Evolutionary conservation across 2,113 vertebrate species (phyloP).

Genomic region (Engystomops pustulosus): DNA sequence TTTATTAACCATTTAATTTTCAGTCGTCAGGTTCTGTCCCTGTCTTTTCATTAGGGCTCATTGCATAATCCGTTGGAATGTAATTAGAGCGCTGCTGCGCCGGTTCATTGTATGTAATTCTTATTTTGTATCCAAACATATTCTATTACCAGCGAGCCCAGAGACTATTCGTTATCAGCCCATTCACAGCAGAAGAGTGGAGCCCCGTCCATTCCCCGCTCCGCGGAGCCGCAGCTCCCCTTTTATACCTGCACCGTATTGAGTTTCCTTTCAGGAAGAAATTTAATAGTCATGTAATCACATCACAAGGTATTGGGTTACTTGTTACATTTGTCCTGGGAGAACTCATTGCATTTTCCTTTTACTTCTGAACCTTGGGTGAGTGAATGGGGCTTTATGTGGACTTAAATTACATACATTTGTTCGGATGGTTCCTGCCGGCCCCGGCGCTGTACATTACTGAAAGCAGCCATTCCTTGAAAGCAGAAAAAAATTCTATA

Average conservation of each 20-base stretch:
- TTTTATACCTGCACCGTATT: slow-evolving; percentile 32
- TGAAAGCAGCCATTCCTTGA: neutral
- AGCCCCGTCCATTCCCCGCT: slow-evolving; percentile 60
- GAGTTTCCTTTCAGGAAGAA: slow-evolving; percentile 50
- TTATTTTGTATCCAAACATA: slow-evolving; percentile 63
- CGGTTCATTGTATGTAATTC: slow-evolving; percentile 54
- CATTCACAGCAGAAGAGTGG: slow-evolving; percentile 63
- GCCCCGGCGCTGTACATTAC: neutral
- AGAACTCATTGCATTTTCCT: slow-evolving; percentile 23
- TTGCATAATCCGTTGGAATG: neutral
- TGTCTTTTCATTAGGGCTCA: slow-evolving; percentile 6
- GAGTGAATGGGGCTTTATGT: slow-evolving; percentile 23
- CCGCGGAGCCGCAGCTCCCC: slow-evolving; percentile 52
- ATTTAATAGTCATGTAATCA: slow-evolving; percentile 33
- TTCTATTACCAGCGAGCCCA: slow-evolving; percentile 65
- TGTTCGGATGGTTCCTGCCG: neutral
- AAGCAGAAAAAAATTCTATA: neutral
- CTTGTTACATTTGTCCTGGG: slow-evolving; percentile 37
- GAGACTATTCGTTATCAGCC: slow-evolving; percentile 59
- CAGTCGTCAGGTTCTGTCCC: neutral
- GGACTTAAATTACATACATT: slow-evolving; percentile 32
- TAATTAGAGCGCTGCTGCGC: slow-evolving; percentile 36
- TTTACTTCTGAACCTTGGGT: neutral
- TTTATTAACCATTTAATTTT: slow-evolving; percentile 11
- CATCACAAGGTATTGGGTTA: slow-evolving; percentile 23